Percentiles rank a stretch among this genome's conserved stretches.
Conservation (phyloP, 2,113 vertebrate species). For the Amia ocellicauda region DNA sequence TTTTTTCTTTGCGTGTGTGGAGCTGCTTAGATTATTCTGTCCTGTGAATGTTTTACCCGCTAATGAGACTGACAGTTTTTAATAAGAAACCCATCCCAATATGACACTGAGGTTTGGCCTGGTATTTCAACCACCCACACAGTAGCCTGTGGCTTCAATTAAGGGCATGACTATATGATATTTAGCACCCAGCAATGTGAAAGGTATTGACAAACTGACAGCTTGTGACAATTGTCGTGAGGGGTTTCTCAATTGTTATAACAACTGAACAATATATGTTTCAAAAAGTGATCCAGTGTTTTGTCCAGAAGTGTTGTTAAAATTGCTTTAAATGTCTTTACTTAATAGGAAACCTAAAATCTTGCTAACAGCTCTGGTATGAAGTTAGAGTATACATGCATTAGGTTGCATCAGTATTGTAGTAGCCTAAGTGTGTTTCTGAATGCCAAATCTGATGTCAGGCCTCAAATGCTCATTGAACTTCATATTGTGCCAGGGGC, state of each 20-base stretch:
- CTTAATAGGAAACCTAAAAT: too few relatives aligned
- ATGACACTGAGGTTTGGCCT: constrained; percentile 36
- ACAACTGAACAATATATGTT: neutral
- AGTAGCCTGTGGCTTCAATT: constrained; percentile 47
- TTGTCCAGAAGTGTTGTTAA: too few relatives aligned
- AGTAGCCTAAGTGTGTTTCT: neutral
- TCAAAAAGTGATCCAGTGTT: neutral
- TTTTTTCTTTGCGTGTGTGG: too few relatives aligned
- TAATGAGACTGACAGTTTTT: constrained; percentile 58
- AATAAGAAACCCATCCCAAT: constrained; percentile 53
- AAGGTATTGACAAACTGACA: constrained; percentile 43
- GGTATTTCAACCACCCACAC: constrained; percentile 37
- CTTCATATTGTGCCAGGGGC: neutral
- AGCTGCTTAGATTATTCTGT: constrained; percentile 9
- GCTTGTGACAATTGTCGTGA: constrained; percentile 33
- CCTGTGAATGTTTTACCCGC: constrained; percentile 27
- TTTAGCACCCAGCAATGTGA: constrained; percentile 32
- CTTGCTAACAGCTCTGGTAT: too few relatives aligned
- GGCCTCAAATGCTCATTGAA: neutral
- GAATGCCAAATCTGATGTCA: neutral
- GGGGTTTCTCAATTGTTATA: neutral
- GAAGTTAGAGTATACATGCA: too few relatives aligned
- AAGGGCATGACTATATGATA: constrained; percentile 22
- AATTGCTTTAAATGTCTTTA: too few relatives aligned
- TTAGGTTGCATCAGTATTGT: neutral